phyloP scores from a whole-genome alignment of 2,113 vertebrate genomes.

The Ancistrus triradiatus region DNA sequence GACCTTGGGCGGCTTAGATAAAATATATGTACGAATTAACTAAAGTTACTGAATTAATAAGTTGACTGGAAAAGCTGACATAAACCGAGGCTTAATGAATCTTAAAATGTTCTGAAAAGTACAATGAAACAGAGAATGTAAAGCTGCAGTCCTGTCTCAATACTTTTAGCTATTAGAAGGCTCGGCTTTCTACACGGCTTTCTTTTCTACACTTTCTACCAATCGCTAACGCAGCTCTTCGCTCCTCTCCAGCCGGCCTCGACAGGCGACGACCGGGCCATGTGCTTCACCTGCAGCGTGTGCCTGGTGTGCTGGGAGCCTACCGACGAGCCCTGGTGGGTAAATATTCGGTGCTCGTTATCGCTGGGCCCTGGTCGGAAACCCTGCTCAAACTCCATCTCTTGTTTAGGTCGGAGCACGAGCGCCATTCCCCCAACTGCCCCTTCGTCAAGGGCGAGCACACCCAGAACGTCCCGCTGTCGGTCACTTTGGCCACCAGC shows the following conservation, averaged over 20 bases:
- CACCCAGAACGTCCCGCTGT: constrained; percentile 97
- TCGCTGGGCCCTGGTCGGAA: no score
- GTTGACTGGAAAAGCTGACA: no score
- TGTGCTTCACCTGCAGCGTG: constrained; percentile 99
- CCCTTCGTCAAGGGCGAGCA: constrained; percentile 98
- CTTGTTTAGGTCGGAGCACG: constrained; percentile 89
- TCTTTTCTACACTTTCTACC: no score
- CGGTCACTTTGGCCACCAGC: constrained; percentile 93
- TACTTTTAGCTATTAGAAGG: no score
- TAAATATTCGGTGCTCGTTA: constrained; percentile 1
- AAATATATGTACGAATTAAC: no score
- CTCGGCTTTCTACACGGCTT: no score
- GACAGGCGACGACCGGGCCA: constrained; percentile 95
- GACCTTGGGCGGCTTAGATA: no score
- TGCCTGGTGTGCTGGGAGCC: constrained; percentile 99
- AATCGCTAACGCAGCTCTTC: not conserved
- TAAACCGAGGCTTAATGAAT: no score
- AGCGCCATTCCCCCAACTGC: constrained; percentile 97
- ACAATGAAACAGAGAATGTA: no score
- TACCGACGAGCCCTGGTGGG: constrained; percentile 97
- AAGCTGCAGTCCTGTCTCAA: no score
- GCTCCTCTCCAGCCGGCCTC: constrained; percentile 81
- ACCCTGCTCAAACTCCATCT: not conserved
- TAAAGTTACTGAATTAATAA: no score
- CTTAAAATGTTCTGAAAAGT: no score